These are phyloP conservation scores for Ascaphus truei DNA, from an alignment of 2,113 vertebrate species.

Conservation along the genomic window DNA sequence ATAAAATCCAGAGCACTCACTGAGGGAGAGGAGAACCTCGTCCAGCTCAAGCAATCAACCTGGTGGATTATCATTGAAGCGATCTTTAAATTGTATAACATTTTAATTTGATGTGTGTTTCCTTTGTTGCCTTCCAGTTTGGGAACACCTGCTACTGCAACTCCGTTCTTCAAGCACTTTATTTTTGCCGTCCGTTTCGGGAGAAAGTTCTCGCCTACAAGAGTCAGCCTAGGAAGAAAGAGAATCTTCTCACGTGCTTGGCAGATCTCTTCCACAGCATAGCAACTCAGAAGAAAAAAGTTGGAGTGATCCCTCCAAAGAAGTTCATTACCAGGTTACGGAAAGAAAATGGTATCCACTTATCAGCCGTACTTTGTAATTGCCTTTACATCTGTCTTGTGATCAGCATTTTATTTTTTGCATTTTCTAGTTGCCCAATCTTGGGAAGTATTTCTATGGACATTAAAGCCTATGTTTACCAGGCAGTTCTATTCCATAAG, in stretches of 20 bases:
- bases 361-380: neutral
- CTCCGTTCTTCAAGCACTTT: conserved; percentile 93
- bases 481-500: no score
- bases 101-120: neutral
- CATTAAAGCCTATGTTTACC: no score
- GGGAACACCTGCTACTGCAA: conserved; percentile 99
- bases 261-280: conserved; percentile 79
- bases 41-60: no score
- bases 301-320: conserved; percentile 78
- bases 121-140: conserved; percentile 65
- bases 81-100: no score
- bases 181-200: conserved; percentile 81
- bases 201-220: conserved; percentile 78
- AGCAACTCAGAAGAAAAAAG: conserved; percentile 79
- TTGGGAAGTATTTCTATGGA: no score
- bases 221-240: conserved; percentile 74
- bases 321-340: conserved; percentile 77
- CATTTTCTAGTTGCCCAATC: no score
- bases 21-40: no score
- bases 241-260: conserved; percentile 74
- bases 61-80: no score
- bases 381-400: neutral
- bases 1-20: no score
- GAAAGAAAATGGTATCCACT: conserved; percentile 72
- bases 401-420: no score